Base-by-base conservation (phyloP, 2,888 invertebrate genomes). In the Apoda limacodes region DNA sequence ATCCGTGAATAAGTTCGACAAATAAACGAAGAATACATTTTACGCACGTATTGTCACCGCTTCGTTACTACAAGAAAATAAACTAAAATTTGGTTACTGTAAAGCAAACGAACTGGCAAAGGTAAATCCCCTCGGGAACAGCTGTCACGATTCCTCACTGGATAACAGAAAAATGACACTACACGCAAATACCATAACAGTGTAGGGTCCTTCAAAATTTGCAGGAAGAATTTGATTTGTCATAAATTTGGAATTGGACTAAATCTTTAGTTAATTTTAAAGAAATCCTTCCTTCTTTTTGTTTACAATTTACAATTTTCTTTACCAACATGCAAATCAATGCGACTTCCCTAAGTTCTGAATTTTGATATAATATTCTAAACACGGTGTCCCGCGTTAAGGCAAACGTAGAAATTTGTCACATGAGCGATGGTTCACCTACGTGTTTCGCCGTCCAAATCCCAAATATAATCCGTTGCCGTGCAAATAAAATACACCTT, bases 321-420 rank as follows among this genome's bases (percentile, higher is more conserved):
- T 58, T 45, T 57, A 52, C 50, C 49, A 54, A 42, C 60, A 70
- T 71, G 69, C 68, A 75, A 76, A 80, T 76, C 72, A 74, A 74
- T 74, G 66, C 57, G 60, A 62, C 55, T 60, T 61, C 55, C 52
- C 54, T 48, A 46, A 60, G 56, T 56, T 55, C 61, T 57, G 45
- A 58, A 49, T 55, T 48, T 53, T 56, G 58, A 70, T 72, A 64
- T 67, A 69, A 74, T 78, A 80, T 80, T 78, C 80, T 68, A 74
- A 75, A 74, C 80, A 78, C 78, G 80, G 55, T 57, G 58, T 54
- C 53, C 61, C 66, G 67, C 74, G 78, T 75, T 75, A 76, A 76
- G 72, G 78, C 75, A 78, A 78, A 78, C 72, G 78, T 69, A 75
- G 72, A 78, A 80, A 80, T 80, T 80, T 80, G 78, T 80, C 78